Percentiles rank a stretch among this genome's conserved stretches.
Conservation (phyloP, 2,888 invertebrate species). For the Callosobruchus maculatus region DNA sequence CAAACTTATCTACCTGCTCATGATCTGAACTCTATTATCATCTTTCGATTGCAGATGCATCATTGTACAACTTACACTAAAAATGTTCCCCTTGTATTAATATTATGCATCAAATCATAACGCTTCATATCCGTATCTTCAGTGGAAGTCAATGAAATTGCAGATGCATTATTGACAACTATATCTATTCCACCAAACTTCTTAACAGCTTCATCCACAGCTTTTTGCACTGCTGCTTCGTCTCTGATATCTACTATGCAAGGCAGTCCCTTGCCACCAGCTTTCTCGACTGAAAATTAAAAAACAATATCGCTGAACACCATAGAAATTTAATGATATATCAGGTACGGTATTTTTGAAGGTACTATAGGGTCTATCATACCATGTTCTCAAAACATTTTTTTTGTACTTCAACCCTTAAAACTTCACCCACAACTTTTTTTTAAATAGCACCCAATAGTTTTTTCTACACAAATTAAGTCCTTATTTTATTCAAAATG, state of each 20-base stretch:
- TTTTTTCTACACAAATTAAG: too few relatives aligned
- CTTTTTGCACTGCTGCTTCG: constrained; percentile 69
- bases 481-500: too few relatives aligned
- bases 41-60: not conserved
- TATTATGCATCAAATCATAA: constrained; percentile 93
- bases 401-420: too few relatives aligned
- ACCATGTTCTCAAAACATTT: too few relatives aligned
- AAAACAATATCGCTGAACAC: too few relatives aligned
- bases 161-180: constrained; percentile 93
- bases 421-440: too few relatives aligned
- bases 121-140: constrained; percentile 87
- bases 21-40: too few relatives aligned
- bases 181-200: constrained; percentile 96
- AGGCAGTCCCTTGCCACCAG: constrained; percentile 82
- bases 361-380: too few relatives aligned
- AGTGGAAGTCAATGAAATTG: constrained; percentile 83
- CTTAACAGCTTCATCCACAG: constrained; percentile 70
- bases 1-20: not conserved
- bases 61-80: constrained; percentile 66
- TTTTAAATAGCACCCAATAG: too few relatives aligned
- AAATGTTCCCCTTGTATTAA: constrained; percentile 94
- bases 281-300: constrained; percentile 67
- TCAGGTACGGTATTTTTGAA: too few relatives aligned
- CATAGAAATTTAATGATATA: too few relatives aligned
- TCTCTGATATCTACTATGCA: constrained; percentile 86